These are phyloP conservation scores for Herpetotheres cachinnans DNA, from an alignment of 2,113 vertebrate species.

Conservation along the genomic window DNA sequence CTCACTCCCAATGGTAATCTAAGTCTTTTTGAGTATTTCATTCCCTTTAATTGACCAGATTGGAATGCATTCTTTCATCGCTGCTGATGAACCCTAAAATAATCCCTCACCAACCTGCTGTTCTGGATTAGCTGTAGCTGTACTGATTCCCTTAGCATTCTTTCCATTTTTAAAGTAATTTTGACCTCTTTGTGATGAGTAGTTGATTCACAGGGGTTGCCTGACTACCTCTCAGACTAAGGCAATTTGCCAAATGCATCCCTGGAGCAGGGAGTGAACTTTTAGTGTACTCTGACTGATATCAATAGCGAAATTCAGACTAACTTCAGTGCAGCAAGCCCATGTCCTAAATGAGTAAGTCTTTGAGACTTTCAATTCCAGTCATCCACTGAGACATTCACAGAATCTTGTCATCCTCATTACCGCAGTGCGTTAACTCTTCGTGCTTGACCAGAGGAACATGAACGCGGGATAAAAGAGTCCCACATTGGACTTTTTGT, in stretches of 20 bases:
- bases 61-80: background rate
- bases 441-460: background rate
- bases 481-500: background rate
- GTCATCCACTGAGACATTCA: background rate
- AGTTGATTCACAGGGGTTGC: background rate
- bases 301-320: background rate
- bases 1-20: background rate
- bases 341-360: background rate
- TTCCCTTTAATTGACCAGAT: background rate
- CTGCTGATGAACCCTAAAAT: background rate
- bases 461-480: fast-evolving
- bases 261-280: background rate
- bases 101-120: background rate
- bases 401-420: background rate
- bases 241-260: background rate
- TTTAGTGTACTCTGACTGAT: background rate
- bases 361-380: background rate
- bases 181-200: background rate
- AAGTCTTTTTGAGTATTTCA: background rate
- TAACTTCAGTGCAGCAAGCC: background rate
- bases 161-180: background rate
- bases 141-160: background rate
- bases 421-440: background rate
- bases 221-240: background rate
- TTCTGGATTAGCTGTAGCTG: background rate